phyloP scores from a whole-genome alignment of 2,888 invertebrate genomes.

The Itoplectis maculator region DNA sequence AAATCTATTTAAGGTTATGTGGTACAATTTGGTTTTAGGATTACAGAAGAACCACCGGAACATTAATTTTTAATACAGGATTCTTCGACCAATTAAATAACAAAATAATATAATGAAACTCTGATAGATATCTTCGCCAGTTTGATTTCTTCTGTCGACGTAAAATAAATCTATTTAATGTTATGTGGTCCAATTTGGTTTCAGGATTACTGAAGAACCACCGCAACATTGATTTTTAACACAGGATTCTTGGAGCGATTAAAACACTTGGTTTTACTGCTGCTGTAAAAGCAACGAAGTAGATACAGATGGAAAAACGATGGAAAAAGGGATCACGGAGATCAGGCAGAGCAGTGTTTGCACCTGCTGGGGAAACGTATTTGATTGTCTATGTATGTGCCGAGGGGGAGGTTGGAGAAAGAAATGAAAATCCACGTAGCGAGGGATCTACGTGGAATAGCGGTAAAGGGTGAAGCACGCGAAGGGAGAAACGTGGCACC shows the following conservation, averaged over 20 bases:
- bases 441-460: slow-evolving; percentile 28
- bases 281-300: not conserved
- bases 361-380: slow-evolving; percentile 25
- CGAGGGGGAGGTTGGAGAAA: slow-evolving; percentile 40
- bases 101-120: not conserved
- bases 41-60: too few species aligned
- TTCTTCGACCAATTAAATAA: too few species aligned
- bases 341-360: slow-evolving; percentile 35
- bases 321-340: slow-evolving; percentile 23
- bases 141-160: not conserved
- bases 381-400: slow-evolving; percentile 20
- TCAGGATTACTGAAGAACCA: too few species aligned
- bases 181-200: not conserved
- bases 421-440: slow-evolving; percentile 63
- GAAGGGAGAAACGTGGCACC: slow-evolving; percentile 67
- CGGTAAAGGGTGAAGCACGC: slow-evolving; percentile 29
- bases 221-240: too few species aligned
- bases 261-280: not conserved
- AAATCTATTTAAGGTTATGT: not conserved
- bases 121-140: not conserved
- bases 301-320: slow-evolving; percentile 19
- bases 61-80: too few species aligned
- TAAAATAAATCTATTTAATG: not conserved
- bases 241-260: not conserved
- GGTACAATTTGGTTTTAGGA: not conserved